Evolutionary conservation across 2,113 vertebrate species (phyloP).

Genomic region (Rhodinocichla rosea): DNA sequence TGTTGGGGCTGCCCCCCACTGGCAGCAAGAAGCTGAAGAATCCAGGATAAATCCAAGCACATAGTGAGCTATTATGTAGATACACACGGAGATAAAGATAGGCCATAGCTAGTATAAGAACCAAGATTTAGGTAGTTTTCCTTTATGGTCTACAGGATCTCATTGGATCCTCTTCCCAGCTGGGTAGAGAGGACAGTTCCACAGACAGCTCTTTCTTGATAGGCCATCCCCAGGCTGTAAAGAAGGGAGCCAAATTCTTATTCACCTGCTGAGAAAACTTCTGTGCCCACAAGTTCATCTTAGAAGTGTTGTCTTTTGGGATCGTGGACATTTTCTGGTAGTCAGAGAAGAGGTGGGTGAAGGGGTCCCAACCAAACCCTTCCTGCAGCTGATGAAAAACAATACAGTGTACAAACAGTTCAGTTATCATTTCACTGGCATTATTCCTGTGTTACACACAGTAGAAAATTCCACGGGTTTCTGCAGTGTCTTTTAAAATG

Average conservation of each 20-base stretch:
- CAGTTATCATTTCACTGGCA: background rate
- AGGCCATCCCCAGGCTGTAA: slow-evolving; percentile 78
- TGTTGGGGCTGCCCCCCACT: background rate
- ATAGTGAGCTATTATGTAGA: background rate
- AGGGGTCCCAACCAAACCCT: slow-evolving; percentile 78
- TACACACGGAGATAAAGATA: background rate
- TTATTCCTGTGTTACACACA: background rate
- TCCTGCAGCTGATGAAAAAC: slow-evolving; percentile 72
- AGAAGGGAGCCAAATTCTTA: slow-evolving; percentile 76
- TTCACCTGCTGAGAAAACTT: slow-evolving; percentile 77
- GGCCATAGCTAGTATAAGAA: background rate
- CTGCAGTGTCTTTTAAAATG: background rate
- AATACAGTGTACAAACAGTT: background rate
- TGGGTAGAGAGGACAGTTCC: slow-evolving; percentile 68
- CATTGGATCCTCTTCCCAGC: slow-evolving; percentile 78
- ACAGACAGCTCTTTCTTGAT: slow-evolving; percentile 68
- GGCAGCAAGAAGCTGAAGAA: background rate
- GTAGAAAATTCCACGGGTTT: background rate
- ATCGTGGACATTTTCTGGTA: slow-evolving; percentile 67
- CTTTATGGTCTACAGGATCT: slow-evolving; percentile 50
- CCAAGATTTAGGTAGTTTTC: slow-evolving; percentile 27
- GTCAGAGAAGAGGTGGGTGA: slow-evolving; percentile 71
- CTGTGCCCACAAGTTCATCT: slow-evolving; percentile 78
- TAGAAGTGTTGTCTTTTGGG: slow-evolving; percentile 62
- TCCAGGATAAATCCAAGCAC: background rate